Conservation (phyloP, 2,113 vertebrate species). For the Cyrtonyx montezumae region DNA sequence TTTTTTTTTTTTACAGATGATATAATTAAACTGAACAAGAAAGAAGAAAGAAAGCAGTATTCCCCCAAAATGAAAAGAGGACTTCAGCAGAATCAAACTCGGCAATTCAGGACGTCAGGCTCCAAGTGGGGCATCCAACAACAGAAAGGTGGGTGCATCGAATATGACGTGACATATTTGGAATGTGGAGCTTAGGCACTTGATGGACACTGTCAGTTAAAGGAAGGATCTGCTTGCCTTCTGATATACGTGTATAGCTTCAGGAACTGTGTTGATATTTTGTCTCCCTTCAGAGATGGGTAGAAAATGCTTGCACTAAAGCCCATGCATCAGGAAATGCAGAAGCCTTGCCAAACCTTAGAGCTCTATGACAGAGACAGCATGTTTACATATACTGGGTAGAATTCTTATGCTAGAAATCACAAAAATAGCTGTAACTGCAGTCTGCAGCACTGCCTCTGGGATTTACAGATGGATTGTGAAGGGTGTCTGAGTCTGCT, state of each 20-base stretch:
- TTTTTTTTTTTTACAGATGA: constrained; percentile 81
- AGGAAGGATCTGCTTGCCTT: not conserved
- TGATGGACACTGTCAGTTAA: not conserved
- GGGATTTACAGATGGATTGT: not conserved
- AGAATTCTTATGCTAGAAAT: not conserved
- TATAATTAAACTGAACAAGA: constrained; percentile 93
- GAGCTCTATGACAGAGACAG: not conserved
- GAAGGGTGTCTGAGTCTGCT: not conserved
- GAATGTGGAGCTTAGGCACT: not conserved
- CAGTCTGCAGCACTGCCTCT: not conserved
- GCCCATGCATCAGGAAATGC: not conserved
- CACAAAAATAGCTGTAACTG: not conserved
- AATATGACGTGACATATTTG: accelerated
- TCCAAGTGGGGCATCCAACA: constrained; percentile 75
- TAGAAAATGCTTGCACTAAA: not conserved
- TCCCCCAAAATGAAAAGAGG: constrained; percentile 80
- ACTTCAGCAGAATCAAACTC: constrained; percentile 77
- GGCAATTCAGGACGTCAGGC: constrained; percentile 73
- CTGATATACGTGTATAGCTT: not conserved
- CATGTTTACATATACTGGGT: not conserved
- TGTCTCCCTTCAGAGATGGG: not conserved
- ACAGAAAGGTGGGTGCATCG: constrained; percentile 79
- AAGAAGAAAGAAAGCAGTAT: constrained; percentile 86
- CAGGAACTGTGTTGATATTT: not conserved
- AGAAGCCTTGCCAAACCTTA: not conserved